Conservation (phyloP, 2,888 invertebrate species). For the Drosophila tanythrix region DNA sequence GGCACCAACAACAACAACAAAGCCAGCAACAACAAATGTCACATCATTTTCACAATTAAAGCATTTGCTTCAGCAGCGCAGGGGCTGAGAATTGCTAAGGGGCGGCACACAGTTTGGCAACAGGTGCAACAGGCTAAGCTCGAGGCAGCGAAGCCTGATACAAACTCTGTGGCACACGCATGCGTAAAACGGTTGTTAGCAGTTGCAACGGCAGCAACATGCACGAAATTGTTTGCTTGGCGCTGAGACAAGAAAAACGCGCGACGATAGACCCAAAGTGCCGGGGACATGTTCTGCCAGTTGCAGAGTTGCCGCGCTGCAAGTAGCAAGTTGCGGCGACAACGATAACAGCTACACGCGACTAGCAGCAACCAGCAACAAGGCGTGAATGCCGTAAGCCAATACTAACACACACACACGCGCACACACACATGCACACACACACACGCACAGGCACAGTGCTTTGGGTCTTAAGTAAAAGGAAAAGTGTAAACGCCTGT, state of each 20-base stretch:
- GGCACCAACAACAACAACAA: constrained; percentile 39
- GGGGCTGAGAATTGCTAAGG: neutral
- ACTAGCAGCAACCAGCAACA: constrained; percentile 53
- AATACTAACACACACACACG: neutral
- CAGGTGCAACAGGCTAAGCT: constrained; percentile 66
- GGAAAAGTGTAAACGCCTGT: constrained; percentile 36
- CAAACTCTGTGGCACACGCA: constrained; percentile 68
- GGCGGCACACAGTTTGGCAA: constrained; percentile 39
- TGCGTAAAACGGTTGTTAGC: constrained; percentile 76
- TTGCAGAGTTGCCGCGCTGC: constrained; percentile 41
- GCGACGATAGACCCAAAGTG: constrained; percentile 33
- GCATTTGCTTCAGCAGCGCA: constrained; percentile 72
- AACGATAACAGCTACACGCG: constrained; percentile 65
- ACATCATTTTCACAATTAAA: constrained; percentile 80
- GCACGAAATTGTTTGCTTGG: constrained; percentile 69
- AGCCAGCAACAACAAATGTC: constrained; percentile 61
- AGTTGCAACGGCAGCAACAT: constrained; percentile 68
- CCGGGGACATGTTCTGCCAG: constrained; percentile 69
- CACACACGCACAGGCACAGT: constrained; percentile 45
- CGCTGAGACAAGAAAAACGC: constrained; percentile 36
- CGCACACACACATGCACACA: too few species aligned
- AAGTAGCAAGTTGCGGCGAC: constrained; percentile 48
- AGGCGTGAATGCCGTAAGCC: constrained; percentile 78
- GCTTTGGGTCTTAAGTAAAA: constrained; percentile 24
- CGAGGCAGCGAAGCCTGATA: constrained; percentile 15